Conservation (phyloP, 2,113 vertebrate species). For the Hyperoodon ampullatus region DNA sequence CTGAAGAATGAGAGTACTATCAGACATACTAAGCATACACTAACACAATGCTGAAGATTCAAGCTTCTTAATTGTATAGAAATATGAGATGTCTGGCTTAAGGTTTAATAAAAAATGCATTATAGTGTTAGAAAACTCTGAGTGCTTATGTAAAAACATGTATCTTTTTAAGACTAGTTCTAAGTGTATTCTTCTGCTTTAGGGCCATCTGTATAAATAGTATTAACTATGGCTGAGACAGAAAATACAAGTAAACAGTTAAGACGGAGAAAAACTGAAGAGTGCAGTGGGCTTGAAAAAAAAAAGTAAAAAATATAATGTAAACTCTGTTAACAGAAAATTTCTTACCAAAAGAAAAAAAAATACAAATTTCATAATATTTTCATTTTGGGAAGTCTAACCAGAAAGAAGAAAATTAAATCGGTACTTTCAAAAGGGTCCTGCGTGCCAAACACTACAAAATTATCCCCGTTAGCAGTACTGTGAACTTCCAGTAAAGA, state of each 20-base stretch:
- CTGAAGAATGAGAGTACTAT: slow-evolving; percentile 4
- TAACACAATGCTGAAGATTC: background rate
- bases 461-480: background rate
- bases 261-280: background rate
- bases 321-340: slow-evolving; percentile 46
- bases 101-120: background rate
- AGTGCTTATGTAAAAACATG: slow-evolving; percentile 3
- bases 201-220: background rate
- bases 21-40: background rate
- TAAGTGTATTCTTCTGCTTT: slow-evolving; percentile 22
- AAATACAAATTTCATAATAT: slow-evolving; percentile 27
- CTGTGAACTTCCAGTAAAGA: slow-evolving; percentile 17
- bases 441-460: slow-evolving; percentile 11
- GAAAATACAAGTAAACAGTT: background rate
- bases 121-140: slow-evolving; percentile 31
- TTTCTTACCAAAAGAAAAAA: slow-evolving; percentile 18
- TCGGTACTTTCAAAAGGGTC: background rate
- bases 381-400: slow-evolving; percentile 49
- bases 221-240: background rate
- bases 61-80: slow-evolving; percentile 16
- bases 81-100: background rate
- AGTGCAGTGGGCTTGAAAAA: background rate
- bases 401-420: slow-evolving; percentile 45
- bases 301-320: slow-evolving; percentile 25
- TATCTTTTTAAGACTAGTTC: background rate